These are phyloP conservation scores for Lamproptera curius DNA, from an alignment of 2,888 invertebrate species.

Conservation along the genomic window DNA sequence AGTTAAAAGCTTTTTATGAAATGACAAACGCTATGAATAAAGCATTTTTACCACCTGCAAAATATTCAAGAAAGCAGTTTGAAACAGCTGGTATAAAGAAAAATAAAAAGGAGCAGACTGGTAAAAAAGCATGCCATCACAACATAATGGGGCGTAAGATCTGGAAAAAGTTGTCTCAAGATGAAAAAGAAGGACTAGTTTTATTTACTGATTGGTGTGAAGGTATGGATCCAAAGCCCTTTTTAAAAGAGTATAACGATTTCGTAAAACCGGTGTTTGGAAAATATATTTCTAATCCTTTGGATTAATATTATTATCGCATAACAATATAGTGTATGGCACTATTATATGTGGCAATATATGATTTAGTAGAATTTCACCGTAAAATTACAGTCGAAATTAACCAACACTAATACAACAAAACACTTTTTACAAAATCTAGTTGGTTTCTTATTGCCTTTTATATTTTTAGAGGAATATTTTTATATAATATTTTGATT, in stretches of 20 bases:
- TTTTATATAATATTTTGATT: conserved; percentile 22
- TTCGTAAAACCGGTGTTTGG: conserved; percentile 54
- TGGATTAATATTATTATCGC: too few species aligned
- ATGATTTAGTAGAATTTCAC: too few species aligned
- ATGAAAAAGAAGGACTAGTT: conserved; percentile 55
- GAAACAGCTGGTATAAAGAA: conserved; percentile 57
- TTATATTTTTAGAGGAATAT: neutral
- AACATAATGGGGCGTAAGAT: conserved; percentile 37
- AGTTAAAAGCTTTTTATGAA: conserved; percentile 59
- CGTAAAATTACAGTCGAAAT: too few species aligned
- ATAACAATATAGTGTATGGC: too few species aligned
- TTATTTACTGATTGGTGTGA: conserved; percentile 70
- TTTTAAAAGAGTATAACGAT: conserved; percentile 51
- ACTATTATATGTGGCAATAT: too few species aligned
- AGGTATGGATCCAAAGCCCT: conserved; percentile 56
- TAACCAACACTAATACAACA: too few species aligned
- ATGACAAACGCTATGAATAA: conserved; percentile 70
- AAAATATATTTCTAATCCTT: too few species aligned
- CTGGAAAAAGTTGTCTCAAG: conserved; percentile 44
- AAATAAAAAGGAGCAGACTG: conserved; percentile 38
- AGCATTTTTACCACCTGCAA: conserved; percentile 58
- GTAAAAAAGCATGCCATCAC: conserved; percentile 38
- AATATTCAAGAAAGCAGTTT: conserved; percentile 50
- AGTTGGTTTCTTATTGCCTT: conserved; percentile 31
- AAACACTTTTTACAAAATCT: conserved; percentile 28